phyloP scores from a whole-genome alignment of 2,113 vertebrate species.

The Rhinoptilus africanus region DNA sequence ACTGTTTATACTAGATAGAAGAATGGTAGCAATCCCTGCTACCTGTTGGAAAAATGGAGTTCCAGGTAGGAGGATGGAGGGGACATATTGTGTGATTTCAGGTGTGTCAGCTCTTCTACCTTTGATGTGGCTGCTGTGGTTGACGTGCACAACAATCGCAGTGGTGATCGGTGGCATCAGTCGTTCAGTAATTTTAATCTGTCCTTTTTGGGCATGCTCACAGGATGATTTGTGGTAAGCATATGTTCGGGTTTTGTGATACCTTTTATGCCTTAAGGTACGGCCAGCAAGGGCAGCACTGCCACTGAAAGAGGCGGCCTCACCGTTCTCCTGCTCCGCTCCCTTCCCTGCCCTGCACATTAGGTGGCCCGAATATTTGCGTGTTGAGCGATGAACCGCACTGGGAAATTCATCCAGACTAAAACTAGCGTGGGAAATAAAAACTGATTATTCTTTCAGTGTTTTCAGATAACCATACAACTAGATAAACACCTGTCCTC shows the following conservation, averaged over 20 bases:
- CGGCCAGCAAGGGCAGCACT: background rate
- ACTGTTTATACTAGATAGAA: background rate
- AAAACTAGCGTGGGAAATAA: background rate
- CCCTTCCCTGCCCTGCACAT: background rate
- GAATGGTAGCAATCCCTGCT: background rate
- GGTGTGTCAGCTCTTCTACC: background rate
- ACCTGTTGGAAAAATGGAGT: rapidly evolving
- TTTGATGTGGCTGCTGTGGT: background rate
- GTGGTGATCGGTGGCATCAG: background rate
- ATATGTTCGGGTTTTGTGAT: background rate
- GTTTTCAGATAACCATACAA: background rate
- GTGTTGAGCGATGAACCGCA: background rate
- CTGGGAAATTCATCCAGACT: background rate
- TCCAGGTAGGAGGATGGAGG: background rate
- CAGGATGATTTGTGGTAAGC: background rate
- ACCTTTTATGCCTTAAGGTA: background rate
- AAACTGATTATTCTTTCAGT: background rate
- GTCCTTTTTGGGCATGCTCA: background rate
- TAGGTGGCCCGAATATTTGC: background rate
- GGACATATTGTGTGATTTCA: background rate
- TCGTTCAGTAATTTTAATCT: background rate
- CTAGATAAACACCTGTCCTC: background rate
- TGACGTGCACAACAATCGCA: background rate
- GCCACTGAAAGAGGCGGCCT: background rate
- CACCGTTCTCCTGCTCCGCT: background rate